These are phyloP conservation scores for Vulpes ferrilata DNA, from an alignment of 2,113 vertebrate genomes.

Conservation along the genomic window DNA sequence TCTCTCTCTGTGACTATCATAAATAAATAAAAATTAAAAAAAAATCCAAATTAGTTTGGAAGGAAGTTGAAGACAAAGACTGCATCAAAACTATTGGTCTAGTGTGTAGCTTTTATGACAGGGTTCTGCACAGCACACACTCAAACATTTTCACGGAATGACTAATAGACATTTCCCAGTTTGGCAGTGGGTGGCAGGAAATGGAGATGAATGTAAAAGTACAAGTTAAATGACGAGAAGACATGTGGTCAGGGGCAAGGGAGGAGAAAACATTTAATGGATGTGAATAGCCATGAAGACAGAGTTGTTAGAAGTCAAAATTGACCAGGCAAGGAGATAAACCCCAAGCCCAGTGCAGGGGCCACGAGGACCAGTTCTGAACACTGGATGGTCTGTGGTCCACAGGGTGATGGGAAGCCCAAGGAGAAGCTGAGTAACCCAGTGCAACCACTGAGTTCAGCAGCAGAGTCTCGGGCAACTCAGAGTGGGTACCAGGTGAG, in stretches of 20 bases:
- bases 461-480: background rate
- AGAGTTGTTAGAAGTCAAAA: background rate
- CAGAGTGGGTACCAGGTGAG: background rate
- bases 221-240: constrained; percentile 45
- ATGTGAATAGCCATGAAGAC: constrained; percentile 33
- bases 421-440: background rate
- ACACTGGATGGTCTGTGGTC: background rate
- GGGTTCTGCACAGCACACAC: background rate
- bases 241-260: background rate
- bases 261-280: background rate
- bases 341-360: background rate
- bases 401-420: too few species aligned
- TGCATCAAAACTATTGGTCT: constrained; percentile 5
- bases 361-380: background rate
- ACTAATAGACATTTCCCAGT: constrained; percentile 41
- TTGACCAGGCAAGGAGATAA: background rate
- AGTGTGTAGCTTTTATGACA: background rate
- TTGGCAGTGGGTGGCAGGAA: constrained; percentile 38
- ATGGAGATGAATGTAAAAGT: background rate
- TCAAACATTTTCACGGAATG: constrained; percentile 33
- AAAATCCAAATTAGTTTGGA: constrained; percentile 18
- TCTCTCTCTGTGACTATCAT: too few species aligned
- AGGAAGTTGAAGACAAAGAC: constrained; percentile 53
- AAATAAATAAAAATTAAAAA: too few species aligned
- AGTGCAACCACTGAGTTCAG: background rate